Evolutionary conservation across 64 coral and sea anemone genomes (phyloP).

Genomic region (Pachyseris speciosa): DNA sequence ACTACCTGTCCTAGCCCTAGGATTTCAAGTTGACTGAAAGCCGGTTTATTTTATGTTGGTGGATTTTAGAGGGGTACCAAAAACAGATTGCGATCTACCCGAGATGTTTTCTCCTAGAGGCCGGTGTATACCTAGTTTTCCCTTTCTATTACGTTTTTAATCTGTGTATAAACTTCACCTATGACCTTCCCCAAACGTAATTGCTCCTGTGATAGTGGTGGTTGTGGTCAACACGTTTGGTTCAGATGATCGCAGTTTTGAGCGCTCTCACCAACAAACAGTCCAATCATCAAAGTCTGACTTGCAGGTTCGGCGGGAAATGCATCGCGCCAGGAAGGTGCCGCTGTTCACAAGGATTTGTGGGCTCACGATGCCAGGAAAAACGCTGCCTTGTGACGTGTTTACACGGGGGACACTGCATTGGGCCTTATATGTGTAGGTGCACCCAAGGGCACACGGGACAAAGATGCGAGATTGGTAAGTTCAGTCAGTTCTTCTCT

Average conservation of each 20-base stretch:
- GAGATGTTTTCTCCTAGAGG: no score
- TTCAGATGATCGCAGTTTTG: background rate
- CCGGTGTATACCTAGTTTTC: no score
- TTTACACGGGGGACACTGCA: constrained; percentile 77
- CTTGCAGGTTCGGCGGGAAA: constrained; percentile 74
- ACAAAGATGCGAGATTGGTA: constrained; percentile 64
- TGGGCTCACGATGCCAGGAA: constrained; percentile 65
- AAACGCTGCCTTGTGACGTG: constrained; percentile 75
- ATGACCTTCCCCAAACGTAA: no score
- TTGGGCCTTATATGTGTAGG: constrained; percentile 65
- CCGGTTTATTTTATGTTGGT: no score
- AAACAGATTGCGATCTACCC: no score
- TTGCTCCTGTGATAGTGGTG: no score
- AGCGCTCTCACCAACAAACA: background rate
- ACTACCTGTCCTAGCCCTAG: no score
- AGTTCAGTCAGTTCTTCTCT: background rate
- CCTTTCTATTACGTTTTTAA: no score
- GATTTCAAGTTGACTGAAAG: no score
- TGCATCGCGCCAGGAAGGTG: constrained; percentile 72
- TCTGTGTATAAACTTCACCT: no score
- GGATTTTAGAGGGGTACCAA: no score
- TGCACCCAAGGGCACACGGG: constrained; percentile 72
- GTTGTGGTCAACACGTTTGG: background rate
- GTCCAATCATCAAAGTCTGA: background rate
- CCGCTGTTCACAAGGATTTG: constrained; percentile 75